phyloP scores from a whole-genome alignment of 2,113 vertebrate species.

The Elaphurus davidianus region DNA sequence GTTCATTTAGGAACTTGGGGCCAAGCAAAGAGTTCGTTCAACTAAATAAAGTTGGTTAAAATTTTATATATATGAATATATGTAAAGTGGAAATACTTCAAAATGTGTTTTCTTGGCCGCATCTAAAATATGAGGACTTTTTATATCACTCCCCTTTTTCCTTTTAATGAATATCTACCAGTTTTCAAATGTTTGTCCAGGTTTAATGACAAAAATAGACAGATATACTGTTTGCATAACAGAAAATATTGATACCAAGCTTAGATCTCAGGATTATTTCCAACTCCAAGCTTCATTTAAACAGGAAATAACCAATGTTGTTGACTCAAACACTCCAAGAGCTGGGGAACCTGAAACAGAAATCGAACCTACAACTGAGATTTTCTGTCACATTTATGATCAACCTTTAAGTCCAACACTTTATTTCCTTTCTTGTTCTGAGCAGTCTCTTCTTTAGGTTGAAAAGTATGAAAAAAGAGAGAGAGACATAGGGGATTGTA shows the following conservation, averaged over 20 bases:
- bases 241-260: background rate
- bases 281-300: background rate
- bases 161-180: background rate
- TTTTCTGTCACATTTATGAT: background rate
- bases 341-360: accelerated
- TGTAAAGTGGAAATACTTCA: background rate
- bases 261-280: background rate
- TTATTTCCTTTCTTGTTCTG: background rate
- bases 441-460: background rate
- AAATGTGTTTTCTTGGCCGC: background rate
- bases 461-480: background rate
- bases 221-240: background rate
- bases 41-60: no score
- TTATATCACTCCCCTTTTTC: background rate
- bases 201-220: background rate
- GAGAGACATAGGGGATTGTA: no score
- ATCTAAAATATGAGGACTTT: background rate
- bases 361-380: background rate
- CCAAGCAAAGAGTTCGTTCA: no score
- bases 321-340: background rate
- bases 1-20: no score
- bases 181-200: background rate
- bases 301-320: background rate
- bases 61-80: background rate
- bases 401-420: background rate